These are phyloP conservation scores for Melikaiella ostensackeni DNA, from an alignment of 2,888 invertebrate genomes.

Conservation along the genomic window DNA sequence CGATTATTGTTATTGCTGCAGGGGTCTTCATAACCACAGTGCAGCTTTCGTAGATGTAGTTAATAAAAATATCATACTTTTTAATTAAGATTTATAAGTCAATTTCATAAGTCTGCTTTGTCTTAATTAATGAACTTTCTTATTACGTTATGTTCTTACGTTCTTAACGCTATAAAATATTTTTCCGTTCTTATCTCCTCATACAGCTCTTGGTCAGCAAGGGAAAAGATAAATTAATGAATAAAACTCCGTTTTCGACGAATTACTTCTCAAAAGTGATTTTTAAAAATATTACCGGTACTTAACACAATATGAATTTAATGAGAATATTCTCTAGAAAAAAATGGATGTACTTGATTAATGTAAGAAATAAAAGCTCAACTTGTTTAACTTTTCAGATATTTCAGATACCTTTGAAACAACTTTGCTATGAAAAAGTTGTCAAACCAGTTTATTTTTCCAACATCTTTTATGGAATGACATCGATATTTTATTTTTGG, in stretches of 20 bases:
- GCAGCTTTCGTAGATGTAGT: slow-evolving; percentile 19
- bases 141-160: neutral
- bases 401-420: too few species aligned
- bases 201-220: neutral
- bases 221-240: neutral
- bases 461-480: too few species aligned
- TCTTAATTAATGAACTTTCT: slow-evolving; percentile 31
- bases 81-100: slow-evolving; percentile 38
- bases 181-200: neutral
- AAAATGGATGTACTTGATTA: too few species aligned
- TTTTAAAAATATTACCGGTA: too few species aligned
- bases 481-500: too few species aligned
- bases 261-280: neutral
- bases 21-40: slow-evolving; percentile 11
- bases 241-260: neutral
- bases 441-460: too few species aligned
- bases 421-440: too few species aligned
- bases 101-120: slow-evolving; percentile 33
- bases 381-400: too few species aligned
- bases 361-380: too few species aligned
- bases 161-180: neutral
- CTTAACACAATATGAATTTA: too few species aligned
- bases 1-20: slow-evolving; percentile 37
- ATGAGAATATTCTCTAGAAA: too few species aligned
- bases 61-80: slow-evolving; percentile 29